A percentile compares a stretch with the other conserved stretches of the same genome.
These are phyloP conservation scores for Desmodus rotundus DNA, from an alignment of 2,113 vertebrate genomes.

Conservation along the genomic window DNA sequence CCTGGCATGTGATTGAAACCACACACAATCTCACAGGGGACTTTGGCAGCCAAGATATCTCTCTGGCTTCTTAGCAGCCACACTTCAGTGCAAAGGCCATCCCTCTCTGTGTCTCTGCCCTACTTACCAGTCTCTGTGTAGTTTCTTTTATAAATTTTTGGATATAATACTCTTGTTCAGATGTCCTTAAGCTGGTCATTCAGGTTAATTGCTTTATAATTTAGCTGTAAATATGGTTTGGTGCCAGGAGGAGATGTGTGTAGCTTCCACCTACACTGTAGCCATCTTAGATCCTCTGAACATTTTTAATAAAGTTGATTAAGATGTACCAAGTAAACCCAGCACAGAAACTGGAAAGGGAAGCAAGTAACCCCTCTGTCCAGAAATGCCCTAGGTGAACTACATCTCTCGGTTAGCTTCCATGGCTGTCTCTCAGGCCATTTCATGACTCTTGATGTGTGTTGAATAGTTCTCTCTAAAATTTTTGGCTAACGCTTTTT, in stretches of 20 bases:
- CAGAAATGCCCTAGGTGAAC: neutral
- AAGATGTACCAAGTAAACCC: neutral
- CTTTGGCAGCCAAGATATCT: neutral
- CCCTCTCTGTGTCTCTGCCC: neutral
- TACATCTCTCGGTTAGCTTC: neutral
- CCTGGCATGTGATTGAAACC: neutral
- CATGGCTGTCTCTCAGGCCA: neutral
- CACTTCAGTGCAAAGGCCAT: neutral
- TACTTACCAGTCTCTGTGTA: neutral
- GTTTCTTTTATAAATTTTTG: neutral
- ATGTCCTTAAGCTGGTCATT: neutral
- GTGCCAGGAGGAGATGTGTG: neutral
- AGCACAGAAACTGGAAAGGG: neutral
- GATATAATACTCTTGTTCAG: neutral
- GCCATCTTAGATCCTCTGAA: neutral
- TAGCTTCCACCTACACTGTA: neutral
- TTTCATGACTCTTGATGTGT: neutral
- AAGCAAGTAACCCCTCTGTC: neutral
- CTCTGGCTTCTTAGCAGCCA: neutral
- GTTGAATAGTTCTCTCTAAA: neutral
- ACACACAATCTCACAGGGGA: no score
- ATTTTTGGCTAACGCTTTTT: neutral
- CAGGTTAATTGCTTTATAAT: neutral
- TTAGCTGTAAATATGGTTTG: neutral
- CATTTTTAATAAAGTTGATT: neutral